These are phyloP conservation scores for Micromys minutus DNA, from an alignment of 2,113 vertebrate genomes.

Conservation along the genomic window DNA sequence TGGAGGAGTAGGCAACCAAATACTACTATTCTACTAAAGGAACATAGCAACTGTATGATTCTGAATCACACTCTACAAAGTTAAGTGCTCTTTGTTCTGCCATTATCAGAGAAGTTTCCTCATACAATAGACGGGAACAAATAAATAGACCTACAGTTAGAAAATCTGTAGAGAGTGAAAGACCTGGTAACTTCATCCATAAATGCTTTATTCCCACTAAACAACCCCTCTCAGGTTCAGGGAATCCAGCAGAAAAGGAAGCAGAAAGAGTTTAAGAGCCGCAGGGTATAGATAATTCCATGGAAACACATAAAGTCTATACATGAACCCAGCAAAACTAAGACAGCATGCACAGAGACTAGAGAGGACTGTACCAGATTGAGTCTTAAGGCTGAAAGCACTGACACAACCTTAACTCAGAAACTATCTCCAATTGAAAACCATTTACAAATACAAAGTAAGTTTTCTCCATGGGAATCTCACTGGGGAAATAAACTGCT, in stretches of 20 bases:
- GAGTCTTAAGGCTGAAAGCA: background rate
- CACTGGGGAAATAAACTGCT: background rate
- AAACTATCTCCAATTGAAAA: background rate
- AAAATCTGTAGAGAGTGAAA: background rate
- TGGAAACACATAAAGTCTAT: background rate
- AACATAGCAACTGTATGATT: background rate
- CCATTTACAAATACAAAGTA: background rate
- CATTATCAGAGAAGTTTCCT: background rate
- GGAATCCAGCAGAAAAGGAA: background rate
- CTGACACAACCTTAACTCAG: background rate
- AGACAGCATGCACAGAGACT: background rate
- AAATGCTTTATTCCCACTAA: background rate
- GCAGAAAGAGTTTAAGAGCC: background rate
- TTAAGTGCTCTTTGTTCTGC: background rate
- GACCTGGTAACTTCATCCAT: background rate
- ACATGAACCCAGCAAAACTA: background rate
- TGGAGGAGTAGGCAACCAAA: background rate
- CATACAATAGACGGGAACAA: background rate
- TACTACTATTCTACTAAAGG: background rate
- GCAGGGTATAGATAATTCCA: background rate
- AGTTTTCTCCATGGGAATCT: background rate
- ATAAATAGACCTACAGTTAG: background rate
- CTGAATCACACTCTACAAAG: background rate
- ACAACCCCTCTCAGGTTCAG: background rate
- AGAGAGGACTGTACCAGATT: background rate